Conservation (phyloP, 1,140 invertebrate species). For the Spodoptera litura region DNA sequence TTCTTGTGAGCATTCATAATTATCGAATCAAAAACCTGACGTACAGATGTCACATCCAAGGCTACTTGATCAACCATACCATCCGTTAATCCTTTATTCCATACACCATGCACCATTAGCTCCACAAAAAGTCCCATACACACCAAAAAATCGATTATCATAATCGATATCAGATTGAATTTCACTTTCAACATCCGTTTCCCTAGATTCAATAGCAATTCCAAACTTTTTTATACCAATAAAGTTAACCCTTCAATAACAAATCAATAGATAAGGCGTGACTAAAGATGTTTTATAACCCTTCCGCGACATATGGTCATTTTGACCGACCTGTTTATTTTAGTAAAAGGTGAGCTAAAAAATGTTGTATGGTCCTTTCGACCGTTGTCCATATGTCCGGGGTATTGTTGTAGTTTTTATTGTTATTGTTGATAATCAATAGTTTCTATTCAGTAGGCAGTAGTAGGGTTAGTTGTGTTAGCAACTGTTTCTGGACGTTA, state of each 20-base stretch:
- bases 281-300: slow-evolving; percentile 60
- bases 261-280: slow-evolving; percentile 61
- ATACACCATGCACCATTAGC: too few species aligned
- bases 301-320: slow-evolving; percentile 61
- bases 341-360: slow-evolving; percentile 64
- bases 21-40: too few species aligned
- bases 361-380: slow-evolving; percentile 50
- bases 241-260: slow-evolving; percentile 53
- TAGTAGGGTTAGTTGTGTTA: slow-evolving; percentile 68
- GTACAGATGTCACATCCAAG: too few species aligned
- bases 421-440: slow-evolving; percentile 66
- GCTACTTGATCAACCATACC: too few species aligned
- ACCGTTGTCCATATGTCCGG: slow-evolving; percentile 71
- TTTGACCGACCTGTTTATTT: slow-evolving; percentile 41
- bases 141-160: not conserved
- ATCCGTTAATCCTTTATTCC: too few species aligned
- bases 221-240: slow-evolving; percentile 38
- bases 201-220: slow-evolving; percentile 9
- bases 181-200: slow-evolving; percentile 26
- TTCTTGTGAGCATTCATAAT: too few species aligned
- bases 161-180: slow-evolving; percentile 31
- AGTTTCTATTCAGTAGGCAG: slow-evolving; percentile 65
- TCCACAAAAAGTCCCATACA: not conserved
- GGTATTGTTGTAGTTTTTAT: slow-evolving; percentile 62
- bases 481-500: slow-evolving; percentile 48